phyloP scores from a whole-genome alignment of 2,888 invertebrate species.

The Habrosyne pyritoides region DNA sequence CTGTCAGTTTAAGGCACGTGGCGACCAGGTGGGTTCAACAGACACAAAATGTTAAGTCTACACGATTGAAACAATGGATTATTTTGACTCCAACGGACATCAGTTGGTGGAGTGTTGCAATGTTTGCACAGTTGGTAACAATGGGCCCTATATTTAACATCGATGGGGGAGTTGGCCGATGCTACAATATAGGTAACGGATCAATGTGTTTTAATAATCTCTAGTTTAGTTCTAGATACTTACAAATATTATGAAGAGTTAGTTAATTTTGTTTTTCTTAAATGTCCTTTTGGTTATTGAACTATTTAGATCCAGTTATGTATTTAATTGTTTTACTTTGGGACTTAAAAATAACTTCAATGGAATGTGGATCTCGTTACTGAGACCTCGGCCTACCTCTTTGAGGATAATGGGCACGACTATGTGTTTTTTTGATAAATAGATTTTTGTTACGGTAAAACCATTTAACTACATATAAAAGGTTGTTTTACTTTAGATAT shows the following conservation, averaged over 20 bases:
- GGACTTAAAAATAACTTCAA: too few relatives aligned
- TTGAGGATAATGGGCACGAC: too few relatives aligned
- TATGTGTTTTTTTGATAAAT: too few relatives aligned
- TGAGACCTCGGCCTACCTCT: too few relatives aligned
- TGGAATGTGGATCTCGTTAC: too few relatives aligned
- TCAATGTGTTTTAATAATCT: conserved; percentile 13
- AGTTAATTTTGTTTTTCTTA: not conserved
- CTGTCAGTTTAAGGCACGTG: conserved; percentile 47
- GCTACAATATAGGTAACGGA: conserved; percentile 26
- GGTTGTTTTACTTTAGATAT: too few relatives aligned
- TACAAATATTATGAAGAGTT: not conserved
- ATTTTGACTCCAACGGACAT: conserved; percentile 67
- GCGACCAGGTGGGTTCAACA: conserved; percentile 57
- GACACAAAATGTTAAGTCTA: conserved; percentile 60
- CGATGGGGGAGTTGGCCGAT: conserved; percentile 28
- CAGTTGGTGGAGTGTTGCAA: conserved; percentile 47
- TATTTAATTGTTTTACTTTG: too few relatives aligned
- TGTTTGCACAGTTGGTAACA: conserved; percentile 71
- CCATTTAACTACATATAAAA: too few relatives aligned
- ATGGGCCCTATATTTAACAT: conserved; percentile 49
- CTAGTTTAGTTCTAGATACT: not conserved
- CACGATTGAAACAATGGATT: conserved; percentile 61
- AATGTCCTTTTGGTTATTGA: not conserved
- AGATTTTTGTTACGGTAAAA: too few relatives aligned
- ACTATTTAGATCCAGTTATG: too few relatives aligned